Percentiles rank a stretch among this genome's conserved stretches.
Conservation (phyloP, 2,113 vertebrate genomes). For the Vulpes ferrilata region DNA sequence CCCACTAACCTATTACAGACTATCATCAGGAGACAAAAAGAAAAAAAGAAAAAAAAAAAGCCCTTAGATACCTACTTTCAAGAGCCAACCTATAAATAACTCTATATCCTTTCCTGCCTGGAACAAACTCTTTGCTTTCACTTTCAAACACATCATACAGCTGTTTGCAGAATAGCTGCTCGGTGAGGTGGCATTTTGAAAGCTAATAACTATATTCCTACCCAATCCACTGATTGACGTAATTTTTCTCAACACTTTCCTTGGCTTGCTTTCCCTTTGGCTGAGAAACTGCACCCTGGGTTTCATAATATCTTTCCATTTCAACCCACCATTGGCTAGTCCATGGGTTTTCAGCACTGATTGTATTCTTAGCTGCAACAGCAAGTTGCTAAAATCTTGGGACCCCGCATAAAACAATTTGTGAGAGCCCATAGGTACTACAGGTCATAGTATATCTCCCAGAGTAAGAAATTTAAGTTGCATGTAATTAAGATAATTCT, state of each 20-base stretch:
- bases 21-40: neutral
- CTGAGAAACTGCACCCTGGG: neutral
- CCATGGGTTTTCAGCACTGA: neutral
- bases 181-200: neutral
- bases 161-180: neutral
- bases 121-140: neutral
- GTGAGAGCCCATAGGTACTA: neutral
- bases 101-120: neutral
- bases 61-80: neutral
- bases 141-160: neutral
- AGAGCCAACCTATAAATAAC: neutral
- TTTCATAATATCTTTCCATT: neutral
- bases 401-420: neutral
- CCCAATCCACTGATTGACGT: fast-evolving
- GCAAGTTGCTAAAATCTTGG: neutral
- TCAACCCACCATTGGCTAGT: neutral
- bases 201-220: neutral
- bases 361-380: neutral
- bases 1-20: neutral
- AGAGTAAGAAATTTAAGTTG: neutral
- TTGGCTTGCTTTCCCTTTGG: neutral
- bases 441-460: neutral
- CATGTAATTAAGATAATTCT: neutral
- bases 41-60: neutral
- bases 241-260: neutral